A percentile compares a stretch with the other conserved stretches of the same genome.
Conservation (phyloP, 2,113 vertebrate genomes). For the Geococcyx californianus region DNA sequence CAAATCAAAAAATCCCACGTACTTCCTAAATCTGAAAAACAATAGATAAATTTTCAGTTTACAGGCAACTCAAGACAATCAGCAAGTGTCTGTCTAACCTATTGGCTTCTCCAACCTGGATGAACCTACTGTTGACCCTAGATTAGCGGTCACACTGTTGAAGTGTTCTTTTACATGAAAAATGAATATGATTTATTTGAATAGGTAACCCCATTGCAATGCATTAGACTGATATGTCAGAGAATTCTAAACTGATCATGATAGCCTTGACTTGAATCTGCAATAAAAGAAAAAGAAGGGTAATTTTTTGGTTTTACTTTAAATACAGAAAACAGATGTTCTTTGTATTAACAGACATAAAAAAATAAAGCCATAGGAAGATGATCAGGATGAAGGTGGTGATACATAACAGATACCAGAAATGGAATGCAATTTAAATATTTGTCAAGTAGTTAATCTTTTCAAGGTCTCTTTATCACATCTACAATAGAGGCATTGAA, state of each 20-base stretch:
- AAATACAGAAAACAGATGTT: neutral
- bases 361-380: neutral
- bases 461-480: neutral
- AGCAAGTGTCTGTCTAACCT: neutral
- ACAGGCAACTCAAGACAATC: neutral
- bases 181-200: neutral
- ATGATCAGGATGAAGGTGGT: neutral
- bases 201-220: neutral
- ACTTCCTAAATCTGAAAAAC: neutral
- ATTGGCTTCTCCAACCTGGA: neutral
- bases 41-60: neutral
- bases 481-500: neutral
- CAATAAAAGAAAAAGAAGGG: neutral
- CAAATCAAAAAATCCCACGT: neutral
- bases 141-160: neutral
- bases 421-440: neutral
- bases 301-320: neutral
- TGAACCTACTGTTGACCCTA: neutral
- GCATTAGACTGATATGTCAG: neutral
- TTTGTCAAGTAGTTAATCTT: neutral
- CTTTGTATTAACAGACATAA: neutral
- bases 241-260: neutral
- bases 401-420: neutral
- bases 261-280: neutral
- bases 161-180: neutral